A percentile compares a stretch with the other conserved stretches of the same genome.
phyloP scores from a whole-genome alignment of 2,888 invertebrate genomes.

The Uloborus plumipes region DNA sequence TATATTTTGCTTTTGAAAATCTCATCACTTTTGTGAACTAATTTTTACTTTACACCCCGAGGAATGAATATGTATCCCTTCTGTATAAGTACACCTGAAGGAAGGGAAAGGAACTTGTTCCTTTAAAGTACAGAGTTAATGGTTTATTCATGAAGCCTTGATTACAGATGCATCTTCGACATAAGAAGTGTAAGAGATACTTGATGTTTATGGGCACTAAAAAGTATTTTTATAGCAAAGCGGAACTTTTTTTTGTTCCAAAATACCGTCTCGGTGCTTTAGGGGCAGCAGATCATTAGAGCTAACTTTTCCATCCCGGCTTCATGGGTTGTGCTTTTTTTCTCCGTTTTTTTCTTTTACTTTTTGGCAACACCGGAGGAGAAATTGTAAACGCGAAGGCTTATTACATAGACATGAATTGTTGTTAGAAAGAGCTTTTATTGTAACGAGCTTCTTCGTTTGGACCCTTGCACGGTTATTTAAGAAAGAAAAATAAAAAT shows the following conservation, averaged over 20 bases:
- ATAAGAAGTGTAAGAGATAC: neutral
- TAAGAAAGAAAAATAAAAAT: too few relatives aligned
- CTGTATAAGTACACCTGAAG: conserved; percentile 29
- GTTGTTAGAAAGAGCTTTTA: neutral
- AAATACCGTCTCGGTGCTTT: neutral
- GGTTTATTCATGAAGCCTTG: conserved; percentile 57
- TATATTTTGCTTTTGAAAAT: too few relatives aligned
- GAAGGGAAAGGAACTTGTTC: conserved; percentile 1
- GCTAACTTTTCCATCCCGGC: conserved; percentile 22
- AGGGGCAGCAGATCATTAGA: conserved; percentile 48
- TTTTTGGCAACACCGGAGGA: neutral
- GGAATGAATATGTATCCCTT: neutral
- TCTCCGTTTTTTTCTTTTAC: conserved; percentile 1
- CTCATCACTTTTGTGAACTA: too few relatives aligned
- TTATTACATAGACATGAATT: conserved; percentile 38
- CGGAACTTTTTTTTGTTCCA: conserved; percentile 22
- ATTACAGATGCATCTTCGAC: conserved; percentile 32
- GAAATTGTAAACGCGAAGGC: conserved; percentile 12
- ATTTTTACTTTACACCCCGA: too few relatives aligned
- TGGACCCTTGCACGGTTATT: too few relatives aligned
- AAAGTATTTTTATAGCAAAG: conserved; percentile 44
- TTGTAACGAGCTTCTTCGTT: too few relatives aligned
- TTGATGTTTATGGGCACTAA: conserved; percentile 60
- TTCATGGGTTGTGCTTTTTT: conserved; percentile 4
- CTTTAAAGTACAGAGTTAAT: conserved; percentile 8